Percentiles rank a stretch among this genome's conserved stretches.
Evolutionary conservation across 37 sponge, comb jelly and placozoan genomes (phyloP).

Genomic region (Mnemiopsis leidyi): DNA sequence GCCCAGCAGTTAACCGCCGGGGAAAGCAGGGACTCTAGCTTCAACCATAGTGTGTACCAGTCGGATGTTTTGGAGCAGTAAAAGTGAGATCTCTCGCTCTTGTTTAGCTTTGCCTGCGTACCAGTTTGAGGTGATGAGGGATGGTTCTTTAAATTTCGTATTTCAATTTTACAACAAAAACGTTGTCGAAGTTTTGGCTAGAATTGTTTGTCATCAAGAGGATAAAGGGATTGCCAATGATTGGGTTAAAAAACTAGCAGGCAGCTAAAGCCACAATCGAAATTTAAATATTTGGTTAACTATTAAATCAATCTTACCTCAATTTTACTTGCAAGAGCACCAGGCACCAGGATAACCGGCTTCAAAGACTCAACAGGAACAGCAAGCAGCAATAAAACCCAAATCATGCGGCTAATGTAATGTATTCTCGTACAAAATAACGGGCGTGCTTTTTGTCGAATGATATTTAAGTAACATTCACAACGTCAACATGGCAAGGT

Average conservation of each 20-base stretch:
- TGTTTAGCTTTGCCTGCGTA: neutral
- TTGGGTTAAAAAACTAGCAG: too few relatives aligned
- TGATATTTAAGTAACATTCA: too few relatives aligned
- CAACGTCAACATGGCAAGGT: too few relatives aligned
- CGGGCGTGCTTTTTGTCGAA: too few relatives aligned
- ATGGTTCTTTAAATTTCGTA: too few relatives aligned
- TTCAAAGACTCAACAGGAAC: neutral
- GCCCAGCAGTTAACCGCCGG: slow-evolving; percentile 27
- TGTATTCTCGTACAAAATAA: too few relatives aligned
- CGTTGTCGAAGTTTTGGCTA: too few relatives aligned
- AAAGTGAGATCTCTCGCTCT: neutral
- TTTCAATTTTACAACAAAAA: too few relatives aligned
- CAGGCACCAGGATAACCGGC: slow-evolving; percentile 29
- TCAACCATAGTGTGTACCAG: slow-evolving; percentile 12
- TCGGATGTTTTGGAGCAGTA: slow-evolving; percentile 22
- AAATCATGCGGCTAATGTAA: neutral
- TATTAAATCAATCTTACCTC: slow-evolving; percentile 27
- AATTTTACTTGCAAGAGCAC: slow-evolving; percentile 33
- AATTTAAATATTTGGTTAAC: too few relatives aligned
- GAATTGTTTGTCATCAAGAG: neutral
- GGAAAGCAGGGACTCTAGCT: neutral
- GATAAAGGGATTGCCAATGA: too few relatives aligned
- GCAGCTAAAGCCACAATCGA: too few relatives aligned
- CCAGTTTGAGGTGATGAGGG: neutral
- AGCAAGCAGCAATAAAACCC: neutral